These are phyloP conservation scores for Exephanes ischioxanthus DNA, from an alignment of 2,888 invertebrate species.

Conservation along the genomic window DNA sequence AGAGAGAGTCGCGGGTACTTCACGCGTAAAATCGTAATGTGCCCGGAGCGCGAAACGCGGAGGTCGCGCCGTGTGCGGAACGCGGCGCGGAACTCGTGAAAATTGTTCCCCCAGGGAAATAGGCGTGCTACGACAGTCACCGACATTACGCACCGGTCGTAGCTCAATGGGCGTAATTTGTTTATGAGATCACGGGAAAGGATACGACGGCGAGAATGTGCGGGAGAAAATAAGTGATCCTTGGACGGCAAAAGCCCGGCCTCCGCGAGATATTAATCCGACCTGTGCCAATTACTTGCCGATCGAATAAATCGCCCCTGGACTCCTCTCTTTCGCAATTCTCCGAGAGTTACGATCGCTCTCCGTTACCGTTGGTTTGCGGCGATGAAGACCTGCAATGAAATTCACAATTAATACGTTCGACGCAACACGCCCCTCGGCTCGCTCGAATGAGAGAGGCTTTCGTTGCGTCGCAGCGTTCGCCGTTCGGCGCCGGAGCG, in stretches of 20 bases:
- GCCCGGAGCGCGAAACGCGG: not conserved
- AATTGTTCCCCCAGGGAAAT: conserved; percentile 74
- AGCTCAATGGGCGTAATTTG: conserved; percentile 71
- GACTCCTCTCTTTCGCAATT: conserved; percentile 57
- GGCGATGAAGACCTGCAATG: conserved; percentile 66
- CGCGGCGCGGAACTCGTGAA: conserved; percentile 69
- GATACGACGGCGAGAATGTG: conserved; percentile 67
- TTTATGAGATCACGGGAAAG: conserved; percentile 67
- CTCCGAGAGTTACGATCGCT: conserved; percentile 5
- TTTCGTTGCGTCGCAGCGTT: conserved; percentile 13
- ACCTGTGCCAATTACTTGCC: conserved; percentile 58
- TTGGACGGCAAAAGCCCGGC: conserved; percentile 53
- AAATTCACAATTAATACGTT: conserved; percentile 68
- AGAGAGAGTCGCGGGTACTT: conserved; percentile 33
- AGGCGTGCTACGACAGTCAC: not conserved
- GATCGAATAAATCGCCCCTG: conserved; percentile 48
- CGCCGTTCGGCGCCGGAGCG: not conserved
- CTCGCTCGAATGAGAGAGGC: conserved; percentile 20
- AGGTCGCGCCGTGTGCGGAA: not conserved
- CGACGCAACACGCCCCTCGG: conserved; percentile 32
- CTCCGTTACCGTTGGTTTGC: not conserved
- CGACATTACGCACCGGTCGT: conserved; percentile 19
- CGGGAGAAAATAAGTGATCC: conserved; percentile 61
- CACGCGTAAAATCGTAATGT: conserved; percentile 10
- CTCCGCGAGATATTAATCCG: conserved; percentile 61